Evolutionary conservation across 2,888 invertebrate genomes (phyloP).

Genomic region (Proisotoma minuta): DNA sequence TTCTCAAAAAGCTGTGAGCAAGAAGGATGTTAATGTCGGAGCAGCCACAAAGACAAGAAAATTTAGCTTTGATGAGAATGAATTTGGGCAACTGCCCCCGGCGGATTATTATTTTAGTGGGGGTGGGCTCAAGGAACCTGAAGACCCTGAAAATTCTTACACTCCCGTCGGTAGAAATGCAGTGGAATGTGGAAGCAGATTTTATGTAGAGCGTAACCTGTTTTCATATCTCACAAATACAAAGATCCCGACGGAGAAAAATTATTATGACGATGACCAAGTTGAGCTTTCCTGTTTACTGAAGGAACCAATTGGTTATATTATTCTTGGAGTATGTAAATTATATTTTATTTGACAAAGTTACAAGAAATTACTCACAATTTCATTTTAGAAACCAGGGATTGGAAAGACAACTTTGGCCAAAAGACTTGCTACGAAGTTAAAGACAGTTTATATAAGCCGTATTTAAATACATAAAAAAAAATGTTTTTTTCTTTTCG

Average conservation of each 20-base stretch:
- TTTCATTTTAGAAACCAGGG: slow-evolving; percentile 33
- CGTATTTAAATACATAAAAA: slow-evolving; percentile 16
- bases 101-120: slow-evolving; percentile 1
- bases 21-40: too few species aligned
- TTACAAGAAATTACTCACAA: background rate
- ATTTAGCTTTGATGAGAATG: background rate
- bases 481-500: background rate
- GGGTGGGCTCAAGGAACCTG: background rate
- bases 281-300: slow-evolving; percentile 27
- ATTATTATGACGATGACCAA: slow-evolving; percentile 29
- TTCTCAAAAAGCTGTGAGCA: slow-evolving; percentile 7
- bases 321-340: slow-evolving; percentile 28
- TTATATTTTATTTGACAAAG: background rate
- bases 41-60: slow-evolving; percentile 9
- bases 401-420: slow-evolving; percentile 39
- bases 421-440: slow-evolving; percentile 29
- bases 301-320: slow-evolving; percentile 22
- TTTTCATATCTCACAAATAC: slow-evolving; percentile 18
- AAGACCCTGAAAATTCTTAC: background rate
- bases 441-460: slow-evolving; percentile 35
- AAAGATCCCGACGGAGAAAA: slow-evolving; percentile 12
- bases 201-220: slow-evolving; percentile 24
- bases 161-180: slow-evolving; percentile 9
- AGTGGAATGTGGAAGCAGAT: slow-evolving; percentile 6
- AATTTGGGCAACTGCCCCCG: slow-evolving; percentile 7